Evolutionary conservation across 2,888 invertebrate genomes (phyloP), one percentile per base, ranked within the genome.

Genomic region (Caenorhabditis imperialis): DNA sequence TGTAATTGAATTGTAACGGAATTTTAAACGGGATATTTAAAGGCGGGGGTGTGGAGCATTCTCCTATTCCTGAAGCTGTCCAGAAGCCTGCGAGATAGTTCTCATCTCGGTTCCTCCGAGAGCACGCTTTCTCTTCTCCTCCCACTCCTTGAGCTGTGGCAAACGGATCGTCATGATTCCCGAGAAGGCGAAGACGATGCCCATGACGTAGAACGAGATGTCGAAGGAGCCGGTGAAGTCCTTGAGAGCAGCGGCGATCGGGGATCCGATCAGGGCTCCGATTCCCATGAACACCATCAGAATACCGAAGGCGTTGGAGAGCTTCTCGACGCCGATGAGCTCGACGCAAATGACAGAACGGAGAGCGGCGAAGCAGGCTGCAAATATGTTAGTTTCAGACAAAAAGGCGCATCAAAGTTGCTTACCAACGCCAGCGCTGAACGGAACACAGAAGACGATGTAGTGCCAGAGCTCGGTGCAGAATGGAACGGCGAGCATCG

Each of bases 351-450:
- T 89, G 50, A 91, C 89, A 1, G 91, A 90, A 23, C 97, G 92
- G 44, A 98, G 91, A 0, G 97, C 95, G 12, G 96, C 94, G 89
- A 96, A 98, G 84, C 94, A 94, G 25, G 97, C 97, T 95, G 91
- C 10, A 91, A 91, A 35, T 23, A 30, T 30, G 30, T 7, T 30
- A 7, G 30, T 7, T 33, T 45, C 45, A 3, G 20, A 40, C 10
- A 38, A 37, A 16, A 14, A 45, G n/a, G 18, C 48, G 30, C 23
- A 12, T 42, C 10, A 50, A 38, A 62, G 8, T 30, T 23, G 47
- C 92, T 92, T 89, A 95, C 95, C 94, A 88, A 94, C 93, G 77
- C 95, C 92, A 65, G 95, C 90, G 70, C 97, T 97, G 88, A 97
- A 98, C n/a, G 94, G 88, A 5, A 92, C 91, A 27, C 93, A 93